phyloP scores from a whole-genome alignment of 2,888 invertebrate species.

The Adelognathus sp. region DNA sequence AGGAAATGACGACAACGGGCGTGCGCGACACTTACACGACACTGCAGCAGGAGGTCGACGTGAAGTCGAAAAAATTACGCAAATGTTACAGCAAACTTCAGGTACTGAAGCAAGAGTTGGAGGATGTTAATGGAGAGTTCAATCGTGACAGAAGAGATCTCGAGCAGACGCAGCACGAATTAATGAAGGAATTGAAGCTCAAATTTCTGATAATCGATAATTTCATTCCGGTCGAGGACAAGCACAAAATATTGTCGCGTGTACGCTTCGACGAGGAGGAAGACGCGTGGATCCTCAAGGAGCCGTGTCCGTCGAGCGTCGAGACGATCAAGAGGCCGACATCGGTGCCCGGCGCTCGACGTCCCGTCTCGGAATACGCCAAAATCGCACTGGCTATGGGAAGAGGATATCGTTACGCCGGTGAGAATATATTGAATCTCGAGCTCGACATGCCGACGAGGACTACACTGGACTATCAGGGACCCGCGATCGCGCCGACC shows the following conservation, averaged over 20 bases:
- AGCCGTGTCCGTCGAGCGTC: constrained; percentile 79
- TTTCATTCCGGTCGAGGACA: constrained; percentile 93
- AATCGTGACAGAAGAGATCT: constrained; percentile 95
- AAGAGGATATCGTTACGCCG: constrained; percentile 81
- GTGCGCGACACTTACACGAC: constrained; percentile 95
- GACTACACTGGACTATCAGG: constrained; percentile 89
- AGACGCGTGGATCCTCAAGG: constrained; percentile 87
- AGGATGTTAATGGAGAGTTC: constrained; percentile 93
- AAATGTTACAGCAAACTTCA: constrained; percentile 93
- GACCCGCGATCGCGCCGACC: constrained; percentile 87
- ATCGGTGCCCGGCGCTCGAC: constrained; percentile 85
- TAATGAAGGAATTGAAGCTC: constrained; percentile 94
- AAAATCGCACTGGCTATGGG: constrained; percentile 82
- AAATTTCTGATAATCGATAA: constrained; percentile 94
- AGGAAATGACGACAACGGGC: constrained; percentile 96
- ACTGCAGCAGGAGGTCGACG: constrained; percentile 97
- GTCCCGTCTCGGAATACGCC: constrained; percentile 86
- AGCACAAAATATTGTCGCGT: constrained; percentile 87
- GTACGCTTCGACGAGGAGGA: constrained; percentile 92
- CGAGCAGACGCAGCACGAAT: constrained; percentile 95
- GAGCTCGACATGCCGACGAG: constrained; percentile 89
- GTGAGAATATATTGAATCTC: constrained; percentile 89
- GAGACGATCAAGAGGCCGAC: constrained; percentile 84
- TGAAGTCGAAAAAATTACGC: constrained; percentile 96
- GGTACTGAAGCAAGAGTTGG: constrained; percentile 88